phyloP scores from a whole-genome alignment of 2,113 vertebrate species.

The Pheucticus melanocephalus region DNA sequence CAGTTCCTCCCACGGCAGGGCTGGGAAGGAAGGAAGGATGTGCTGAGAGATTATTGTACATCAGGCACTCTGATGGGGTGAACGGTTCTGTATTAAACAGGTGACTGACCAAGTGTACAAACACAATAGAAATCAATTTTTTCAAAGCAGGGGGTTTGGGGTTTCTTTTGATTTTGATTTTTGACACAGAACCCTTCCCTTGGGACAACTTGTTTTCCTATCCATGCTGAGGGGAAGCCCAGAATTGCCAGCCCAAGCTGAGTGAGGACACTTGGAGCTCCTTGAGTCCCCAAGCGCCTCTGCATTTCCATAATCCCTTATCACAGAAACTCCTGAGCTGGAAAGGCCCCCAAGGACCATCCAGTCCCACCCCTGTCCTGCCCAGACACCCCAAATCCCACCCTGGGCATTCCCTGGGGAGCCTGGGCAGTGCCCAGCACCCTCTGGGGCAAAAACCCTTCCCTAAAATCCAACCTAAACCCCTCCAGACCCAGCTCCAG shows the following conservation, averaged over 20 bases:
- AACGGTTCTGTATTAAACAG: neutral
- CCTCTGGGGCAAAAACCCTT: neutral
- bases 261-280: neutral
- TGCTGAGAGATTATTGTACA: neutral
- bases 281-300: neutral
- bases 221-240: neutral
- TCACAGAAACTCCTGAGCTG: neutral
- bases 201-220: neutral
- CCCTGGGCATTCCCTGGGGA: neutral
- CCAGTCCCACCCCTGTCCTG: neutral
- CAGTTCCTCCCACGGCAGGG: neutral
- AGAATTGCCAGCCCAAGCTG: neutral
- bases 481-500: neutral
- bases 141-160: fast-evolving
- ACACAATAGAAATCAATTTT: neutral
- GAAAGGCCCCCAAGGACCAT: neutral
- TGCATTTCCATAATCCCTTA: neutral
- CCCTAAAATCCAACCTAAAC: fast-evolving
- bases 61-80: neutral
- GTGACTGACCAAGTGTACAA: neutral
- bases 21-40: neutral
- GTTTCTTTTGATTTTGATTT: neutral
- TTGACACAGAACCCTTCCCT: neutral
- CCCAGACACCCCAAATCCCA: neutral
- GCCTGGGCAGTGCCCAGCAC: neutral